Conservation (phyloP, 2,888 invertebrate genomes). For the Drosophila acutilabella region DNA sequence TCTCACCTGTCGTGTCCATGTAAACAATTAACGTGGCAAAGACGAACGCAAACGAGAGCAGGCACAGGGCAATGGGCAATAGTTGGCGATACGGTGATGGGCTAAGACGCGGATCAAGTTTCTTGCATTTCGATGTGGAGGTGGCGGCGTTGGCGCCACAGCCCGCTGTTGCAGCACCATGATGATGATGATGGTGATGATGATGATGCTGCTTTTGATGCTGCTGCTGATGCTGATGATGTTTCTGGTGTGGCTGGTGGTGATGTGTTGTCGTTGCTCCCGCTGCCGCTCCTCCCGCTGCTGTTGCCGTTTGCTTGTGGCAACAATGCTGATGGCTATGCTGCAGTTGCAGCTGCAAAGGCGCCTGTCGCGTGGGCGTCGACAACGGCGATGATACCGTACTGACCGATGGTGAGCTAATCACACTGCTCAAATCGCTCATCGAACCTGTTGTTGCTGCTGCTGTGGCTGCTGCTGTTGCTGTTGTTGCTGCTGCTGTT, state of each 20-base stretch:
- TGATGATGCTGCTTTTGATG: conserved; percentile 59
- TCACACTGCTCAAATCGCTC: conserved; percentile 82
- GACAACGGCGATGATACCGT: conserved; percentile 82
- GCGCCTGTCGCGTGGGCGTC: conserved; percentile 82
- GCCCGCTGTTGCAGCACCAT: conserved; percentile 43
- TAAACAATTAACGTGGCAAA: conserved; percentile 92
- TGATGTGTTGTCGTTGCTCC: conserved; percentile 29
- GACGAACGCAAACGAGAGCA: conserved; percentile 92
- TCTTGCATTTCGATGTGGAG: conserved; percentile 57
- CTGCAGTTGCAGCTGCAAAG: conserved; percentile 69
- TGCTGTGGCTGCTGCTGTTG: conserved; percentile 8
- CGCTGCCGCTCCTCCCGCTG: conserved; percentile 39
- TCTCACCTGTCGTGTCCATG: conserved; percentile 92
- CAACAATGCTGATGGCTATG: conserved; percentile 77
- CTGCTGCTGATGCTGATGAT: conserved; percentile 55
- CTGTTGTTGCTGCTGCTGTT: conserved; percentile 14
- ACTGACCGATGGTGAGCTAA: conserved; percentile 82
- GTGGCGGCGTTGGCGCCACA: conserved; percentile 45
- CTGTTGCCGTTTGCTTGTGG: conserved; percentile 68
- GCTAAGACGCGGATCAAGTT: conserved; percentile 83
- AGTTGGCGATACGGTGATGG: conserved; percentile 85
- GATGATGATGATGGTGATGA: conserved; percentile 59
- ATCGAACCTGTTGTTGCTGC: conserved; percentile 56
- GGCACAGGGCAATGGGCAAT: conserved; percentile 90
- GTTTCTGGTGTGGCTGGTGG: conserved; percentile 55